Evolutionary conservation across 2,888 invertebrate genomes (phyloP).

Genomic region (Linyphia triangularis): DNA sequence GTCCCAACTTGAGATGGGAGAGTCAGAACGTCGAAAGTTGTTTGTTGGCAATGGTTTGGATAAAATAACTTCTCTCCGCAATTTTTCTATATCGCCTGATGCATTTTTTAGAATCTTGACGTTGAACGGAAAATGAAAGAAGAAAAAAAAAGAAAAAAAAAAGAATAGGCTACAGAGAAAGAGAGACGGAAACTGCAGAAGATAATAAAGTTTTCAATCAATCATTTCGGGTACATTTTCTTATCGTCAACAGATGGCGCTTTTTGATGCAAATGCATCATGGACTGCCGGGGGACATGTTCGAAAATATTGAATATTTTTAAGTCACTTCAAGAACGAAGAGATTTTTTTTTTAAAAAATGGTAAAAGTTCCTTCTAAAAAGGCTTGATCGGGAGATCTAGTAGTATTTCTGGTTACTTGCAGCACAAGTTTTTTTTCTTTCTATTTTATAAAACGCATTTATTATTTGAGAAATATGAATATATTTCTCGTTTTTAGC

Average conservation of each 20-base stretch:
- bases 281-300: slow-evolving; percentile 12
- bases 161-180: not conserved
- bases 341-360: no score
- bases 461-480: no score
- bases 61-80: not conserved
- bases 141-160: not conserved
- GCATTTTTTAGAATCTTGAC: not conserved
- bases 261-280: slow-evolving; percentile 38
- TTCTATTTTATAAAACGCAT: no score
- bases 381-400: no score
- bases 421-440: no score
- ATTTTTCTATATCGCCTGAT: not conserved
- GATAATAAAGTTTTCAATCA: slow-evolving; percentile 60
- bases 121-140: not conserved
- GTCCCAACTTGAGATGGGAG: not conserved
- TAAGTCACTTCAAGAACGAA: not conserved
- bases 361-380: no score
- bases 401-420: no score
- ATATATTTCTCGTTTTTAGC: no score
- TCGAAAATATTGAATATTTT: slow-evolving; percentile 5
- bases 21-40: slow-evolving; percentile 11
- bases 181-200: slow-evolving; percentile 9
- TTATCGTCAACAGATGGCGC: slow-evolving; percentile 45
- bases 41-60: slow-evolving; percentile 20
- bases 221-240: slow-evolving; percentile 46